phyloP scores from a whole-genome alignment of 1,140 invertebrate species.

The Caenorhabditis remanei region DNA sequence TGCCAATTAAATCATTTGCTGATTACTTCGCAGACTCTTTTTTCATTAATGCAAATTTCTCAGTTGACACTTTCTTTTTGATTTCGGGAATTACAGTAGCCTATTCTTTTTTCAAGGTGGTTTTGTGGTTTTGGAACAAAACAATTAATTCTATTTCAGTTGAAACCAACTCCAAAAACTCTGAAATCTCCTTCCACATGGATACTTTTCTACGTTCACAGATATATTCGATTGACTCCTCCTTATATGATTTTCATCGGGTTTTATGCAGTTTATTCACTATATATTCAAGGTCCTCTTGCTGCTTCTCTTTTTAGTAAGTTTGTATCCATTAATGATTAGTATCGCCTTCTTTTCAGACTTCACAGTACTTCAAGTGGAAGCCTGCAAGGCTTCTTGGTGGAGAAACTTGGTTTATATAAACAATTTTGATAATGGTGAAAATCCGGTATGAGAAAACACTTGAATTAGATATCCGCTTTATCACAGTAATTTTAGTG shows the following conservation, averaged over 20 bases:
- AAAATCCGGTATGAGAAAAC: constrained; percentile 1
- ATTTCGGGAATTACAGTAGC: constrained; percentile 60
- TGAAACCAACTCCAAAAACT: constrained; percentile 28
- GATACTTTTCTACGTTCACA: constrained; percentile 63
- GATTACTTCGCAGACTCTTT: constrained; percentile 51
- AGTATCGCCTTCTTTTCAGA: background rate
- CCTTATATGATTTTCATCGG: constrained; percentile 65
- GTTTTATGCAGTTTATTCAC: constrained; percentile 73
- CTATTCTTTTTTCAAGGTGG: constrained; percentile 63
- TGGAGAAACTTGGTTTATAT: constrained; percentile 80
- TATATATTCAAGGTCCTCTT: constrained; percentile 69
- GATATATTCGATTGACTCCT: constrained; percentile 65
- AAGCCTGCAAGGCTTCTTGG: constrained; percentile 78
- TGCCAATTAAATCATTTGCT: background rate
- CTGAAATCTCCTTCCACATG: constrained; percentile 57
- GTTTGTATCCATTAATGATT: constrained; percentile 37
- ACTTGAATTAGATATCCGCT: constrained; percentile 66
- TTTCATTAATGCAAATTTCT: constrained; percentile 56
- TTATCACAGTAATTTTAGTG: constrained; percentile 76
- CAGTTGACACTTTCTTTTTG: constrained; percentile 64
- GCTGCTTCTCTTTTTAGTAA: constrained; percentile 59
- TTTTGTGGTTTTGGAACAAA: background rate
- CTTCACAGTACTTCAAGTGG: constrained; percentile 66
- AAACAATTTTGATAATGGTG: constrained; percentile 78
- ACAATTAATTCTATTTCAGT: background rate